Evolutionary conservation across 2,888 invertebrate species (phyloP).

Genomic region (Oscheius sp.): DNA sequence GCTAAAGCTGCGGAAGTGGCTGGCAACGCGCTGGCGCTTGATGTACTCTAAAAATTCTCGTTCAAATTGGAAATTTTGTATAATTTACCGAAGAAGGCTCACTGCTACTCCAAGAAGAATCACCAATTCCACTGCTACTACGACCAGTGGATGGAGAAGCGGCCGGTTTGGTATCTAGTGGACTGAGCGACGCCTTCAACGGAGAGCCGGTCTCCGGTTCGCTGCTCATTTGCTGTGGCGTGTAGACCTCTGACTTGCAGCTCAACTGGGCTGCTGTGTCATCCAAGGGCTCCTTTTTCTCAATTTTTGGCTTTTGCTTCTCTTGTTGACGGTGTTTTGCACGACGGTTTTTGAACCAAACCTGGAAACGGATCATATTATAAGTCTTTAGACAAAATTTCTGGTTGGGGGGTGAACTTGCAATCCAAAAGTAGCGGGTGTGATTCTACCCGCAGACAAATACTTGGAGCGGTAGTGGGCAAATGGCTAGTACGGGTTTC

Average conservation of each 20-base stretch:
- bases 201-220: conserved; percentile 52
- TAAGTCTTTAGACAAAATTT: background rate
- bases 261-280: background rate
- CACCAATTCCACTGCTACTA: conserved; percentile 29
- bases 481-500: too few relatives aligned
- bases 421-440: conserved; percentile 7
- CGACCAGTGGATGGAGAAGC: conserved; percentile 25
- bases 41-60: conserved; percentile 25
- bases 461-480: too few relatives aligned
- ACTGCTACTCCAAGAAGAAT: conserved; percentile 31
- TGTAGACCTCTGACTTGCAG: background rate
- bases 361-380: conserved; percentile 45
- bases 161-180: conserved; percentile 5
- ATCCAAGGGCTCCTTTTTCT: conserved; percentile 35
- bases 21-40: conserved; percentile 28
- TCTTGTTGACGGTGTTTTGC: conserved; percentile 70
- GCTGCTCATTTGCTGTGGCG: conserved; percentile 31
- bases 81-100: conserved; percentile 14
- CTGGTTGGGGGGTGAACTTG: background rate
- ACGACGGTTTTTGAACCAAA: conserved; percentile 72
- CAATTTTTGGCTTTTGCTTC: conserved; percentile 64
- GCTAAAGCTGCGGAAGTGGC: conserved; percentile 8
- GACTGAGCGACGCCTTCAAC: conserved; percentile 17
- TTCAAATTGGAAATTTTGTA: background rate
- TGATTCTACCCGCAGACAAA: too few relatives aligned